These are phyloP conservation scores for Drosophila anomalata DNA, from an alignment of 2,888 invertebrate species.

Conservation along the genomic window DNA sequence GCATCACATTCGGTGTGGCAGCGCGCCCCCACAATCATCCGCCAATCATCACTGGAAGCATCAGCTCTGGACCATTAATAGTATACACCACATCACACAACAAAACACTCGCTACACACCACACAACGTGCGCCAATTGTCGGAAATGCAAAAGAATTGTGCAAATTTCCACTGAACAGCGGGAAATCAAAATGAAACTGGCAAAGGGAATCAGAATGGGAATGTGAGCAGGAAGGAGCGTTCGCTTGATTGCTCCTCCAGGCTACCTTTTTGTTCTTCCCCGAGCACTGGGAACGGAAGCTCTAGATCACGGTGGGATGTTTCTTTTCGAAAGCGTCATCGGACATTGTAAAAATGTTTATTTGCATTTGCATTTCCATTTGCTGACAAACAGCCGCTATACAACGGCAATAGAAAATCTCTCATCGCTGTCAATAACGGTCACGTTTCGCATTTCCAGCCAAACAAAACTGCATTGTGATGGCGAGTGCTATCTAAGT, in stretches of 20 bases:
- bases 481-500: conserved; percentile 65
- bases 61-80: conserved; percentile 45
- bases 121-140: conserved; percentile 63
- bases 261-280: conserved; percentile 33
- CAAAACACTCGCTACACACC: not conserved
- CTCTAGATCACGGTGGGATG: not conserved
- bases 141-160: conserved; percentile 43
- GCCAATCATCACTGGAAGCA: conserved; percentile 14
- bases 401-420: conserved; percentile 44
- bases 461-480: conserved; percentile 67
- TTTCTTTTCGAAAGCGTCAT: not conserved
- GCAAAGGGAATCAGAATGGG: not conserved
- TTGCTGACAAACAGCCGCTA: conserved; percentile 26
- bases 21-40: conserved; percentile 8
- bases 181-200: conserved; percentile 21
- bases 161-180: conserved; percentile 37
- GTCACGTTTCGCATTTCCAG: conserved; percentile 67
- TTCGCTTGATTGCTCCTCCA: conserved; percentile 62
- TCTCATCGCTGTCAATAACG: conserved; percentile 54
- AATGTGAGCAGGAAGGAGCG: conserved; percentile 8
- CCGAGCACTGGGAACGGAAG: conserved; percentile 2
- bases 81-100: conserved; percentile 16
- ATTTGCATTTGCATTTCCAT: conserved; percentile 42
- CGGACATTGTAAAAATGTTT: conserved; percentile 6
- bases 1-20: conserved; percentile 9